Percentiles rank a stretch among this genome's conserved stretches.
These are phyloP conservation scores for Pipra filicauda DNA, from an alignment of 2,113 vertebrate genomes.

Conservation along the genomic window DNA sequence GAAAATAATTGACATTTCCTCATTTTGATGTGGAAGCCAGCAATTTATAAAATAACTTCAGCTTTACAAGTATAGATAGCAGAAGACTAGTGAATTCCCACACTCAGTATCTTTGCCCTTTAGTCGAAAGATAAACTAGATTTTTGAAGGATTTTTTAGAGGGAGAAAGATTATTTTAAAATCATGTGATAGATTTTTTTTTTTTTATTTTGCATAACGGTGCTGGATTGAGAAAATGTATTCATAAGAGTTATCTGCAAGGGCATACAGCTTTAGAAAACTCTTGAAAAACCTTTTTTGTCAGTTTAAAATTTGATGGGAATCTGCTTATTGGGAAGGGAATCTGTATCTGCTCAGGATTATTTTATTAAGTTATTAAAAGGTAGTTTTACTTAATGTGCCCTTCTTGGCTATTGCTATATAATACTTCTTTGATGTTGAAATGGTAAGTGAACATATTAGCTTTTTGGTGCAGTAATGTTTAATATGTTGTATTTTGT, in stretches of 20 bases:
- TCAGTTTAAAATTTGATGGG: background rate
- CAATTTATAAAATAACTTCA: background rate
- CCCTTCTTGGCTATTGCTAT: background rate
- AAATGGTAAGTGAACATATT: background rate
- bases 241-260: background rate
- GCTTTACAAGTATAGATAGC: background rate
- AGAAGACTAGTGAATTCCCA: background rate
- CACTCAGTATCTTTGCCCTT: background rate
- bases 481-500: background rate
- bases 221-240: background rate
- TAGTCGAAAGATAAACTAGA: background rate
- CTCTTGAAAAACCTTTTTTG: background rate
- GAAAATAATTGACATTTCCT: background rate
- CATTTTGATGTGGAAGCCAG: background rate
- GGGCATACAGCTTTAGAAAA: background rate
- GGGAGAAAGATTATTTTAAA: background rate
- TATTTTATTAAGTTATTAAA: slow-evolving; percentile 8
- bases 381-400: background rate
- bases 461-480: background rate
- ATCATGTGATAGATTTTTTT: background rate
- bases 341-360: background rate
- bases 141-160: background rate
- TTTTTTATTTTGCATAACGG: background rate
- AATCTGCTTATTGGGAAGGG: background rate
- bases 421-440: slow-evolving; percentile 22